phyloP scores from a whole-genome alignment of 2,888 invertebrate species.

The Apantesis nais region DNA sequence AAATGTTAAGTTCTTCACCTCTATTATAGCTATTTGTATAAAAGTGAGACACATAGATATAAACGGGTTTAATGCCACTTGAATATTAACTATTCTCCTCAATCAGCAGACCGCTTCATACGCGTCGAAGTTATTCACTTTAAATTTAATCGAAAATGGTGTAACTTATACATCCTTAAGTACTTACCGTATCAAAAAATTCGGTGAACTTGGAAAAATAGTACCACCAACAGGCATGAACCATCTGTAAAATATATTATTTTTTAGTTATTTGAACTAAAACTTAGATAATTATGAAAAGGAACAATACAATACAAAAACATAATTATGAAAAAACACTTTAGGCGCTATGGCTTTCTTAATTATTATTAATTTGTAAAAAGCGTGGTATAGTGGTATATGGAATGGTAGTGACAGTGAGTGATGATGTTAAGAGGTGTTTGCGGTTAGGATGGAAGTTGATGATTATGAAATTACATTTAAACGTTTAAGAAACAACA shows the following conservation, averaged over 20 bases:
- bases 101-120: constrained; percentile 20
- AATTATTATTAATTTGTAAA: constrained; percentile 4
- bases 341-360: background rate
- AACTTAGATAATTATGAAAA: constrained; percentile 4
- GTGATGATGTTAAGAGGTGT: constrained; percentile 1
- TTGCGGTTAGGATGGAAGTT: background rate
- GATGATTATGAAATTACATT: background rate
- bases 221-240: constrained; percentile 97
- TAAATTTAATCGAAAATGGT: constrained; percentile 21
- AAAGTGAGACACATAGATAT: constrained; percentile 17
- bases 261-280: constrained; percentile 10
- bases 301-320: background rate
- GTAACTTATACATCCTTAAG: constrained; percentile 11
- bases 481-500: background rate
- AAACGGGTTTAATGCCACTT: constrained; percentile 16
- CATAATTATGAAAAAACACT: constrained; percentile 10
- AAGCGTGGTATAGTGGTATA: constrained; percentile 9
- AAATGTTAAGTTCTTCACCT: constrained; percentile 1
- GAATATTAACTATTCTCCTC: constrained; percentile 25
- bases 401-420: constrained; percentile 3
- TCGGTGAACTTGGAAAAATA: constrained; percentile 98
- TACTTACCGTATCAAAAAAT: constrained; percentile 96
- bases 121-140: constrained; percentile 23
- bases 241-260: constrained; percentile 90
- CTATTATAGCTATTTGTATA: constrained; percentile 18